Conservation (phyloP, 1,140 invertebrate species). For the Aethina tumida region DNA sequence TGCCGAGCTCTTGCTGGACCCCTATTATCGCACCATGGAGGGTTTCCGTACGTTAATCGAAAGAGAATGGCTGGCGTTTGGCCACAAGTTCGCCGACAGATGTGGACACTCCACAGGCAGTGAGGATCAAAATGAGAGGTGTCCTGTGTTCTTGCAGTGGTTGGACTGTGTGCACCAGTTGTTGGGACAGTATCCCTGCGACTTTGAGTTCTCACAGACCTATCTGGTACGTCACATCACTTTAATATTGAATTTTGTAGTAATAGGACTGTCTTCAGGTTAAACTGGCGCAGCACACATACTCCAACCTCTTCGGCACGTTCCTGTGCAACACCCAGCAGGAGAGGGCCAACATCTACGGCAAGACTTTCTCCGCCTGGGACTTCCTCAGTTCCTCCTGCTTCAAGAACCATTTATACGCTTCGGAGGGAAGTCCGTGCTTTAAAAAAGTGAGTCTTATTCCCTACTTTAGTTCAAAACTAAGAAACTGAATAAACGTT, state of each 20-base stretch:
- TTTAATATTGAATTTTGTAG: background rate
- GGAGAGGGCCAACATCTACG: slow-evolving; percentile 58
- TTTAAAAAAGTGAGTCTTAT: background rate
- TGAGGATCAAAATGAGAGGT: slow-evolving; percentile 84
- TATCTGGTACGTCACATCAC: slow-evolving; percentile 64
- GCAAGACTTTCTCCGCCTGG: slow-evolving; percentile 81
- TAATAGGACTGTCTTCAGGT: slow-evolving; percentile 51
- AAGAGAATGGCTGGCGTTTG: slow-evolving; percentile 93
- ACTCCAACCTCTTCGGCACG: slow-evolving; percentile 93
- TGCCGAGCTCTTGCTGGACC: slow-evolving; percentile 85
- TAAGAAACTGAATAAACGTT: background rate
- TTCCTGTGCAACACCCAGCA: slow-evolving; percentile 86
- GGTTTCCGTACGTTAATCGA: slow-evolving; percentile 80
- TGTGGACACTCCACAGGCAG: slow-evolving; percentile 75
- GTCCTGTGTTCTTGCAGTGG: slow-evolving; percentile 97
- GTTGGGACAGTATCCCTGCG: slow-evolving; percentile 77
- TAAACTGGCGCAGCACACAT: slow-evolving; percentile 88
- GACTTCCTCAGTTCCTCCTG: slow-evolving; percentile 64
- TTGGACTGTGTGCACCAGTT: slow-evolving; percentile 94
- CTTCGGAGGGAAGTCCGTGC: slow-evolving; percentile 29
- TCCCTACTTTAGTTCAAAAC: background rate
- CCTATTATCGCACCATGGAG: slow-evolving; percentile 85
- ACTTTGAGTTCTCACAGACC: slow-evolving; percentile 89
- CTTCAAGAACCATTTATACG: slow-evolving; percentile 82
- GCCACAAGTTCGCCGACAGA: slow-evolving; percentile 93